A percentile compares a stretch with the other conserved stretches of the same genome.
phyloP scores from a whole-genome alignment of 2,113 vertebrate species.

The zebrafish (Danio rerio) region GRCz12tu NC_133192.1:33329001-33329500 shows the following conservation, averaged over 20 bases:
- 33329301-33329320: constrained; percentile 97
- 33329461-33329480: constrained; percentile 94
- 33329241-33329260: constrained; percentile 96
- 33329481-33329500: constrained; percentile 88
- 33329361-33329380: constrained; percentile 94
- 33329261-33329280: constrained; percentile 96
- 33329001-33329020: constrained; percentile 97
- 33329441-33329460: constrained; percentile 91
- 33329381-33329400: constrained; percentile 97
- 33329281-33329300: constrained; percentile 98
- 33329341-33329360: constrained; percentile 99
- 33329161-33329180: constrained; percentile 99
- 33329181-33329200: constrained; percentile 96
- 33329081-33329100: constrained; percentile 97
- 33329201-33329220: constrained; percentile 96
- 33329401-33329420: constrained; percentile 97
- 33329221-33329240: constrained; percentile 96
- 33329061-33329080: constrained; percentile 93
- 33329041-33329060: constrained; percentile 95
- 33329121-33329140: constrained; percentile 95
- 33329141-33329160: constrained; percentile 95
- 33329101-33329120: constrained; percentile 94
- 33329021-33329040: constrained; percentile 95
- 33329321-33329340: constrained; percentile 98
- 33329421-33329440: constrained; percentile 95